phyloP scores from a whole-genome alignment of 1,140 invertebrate species.

The Euwallacea fornicatus region DNA sequence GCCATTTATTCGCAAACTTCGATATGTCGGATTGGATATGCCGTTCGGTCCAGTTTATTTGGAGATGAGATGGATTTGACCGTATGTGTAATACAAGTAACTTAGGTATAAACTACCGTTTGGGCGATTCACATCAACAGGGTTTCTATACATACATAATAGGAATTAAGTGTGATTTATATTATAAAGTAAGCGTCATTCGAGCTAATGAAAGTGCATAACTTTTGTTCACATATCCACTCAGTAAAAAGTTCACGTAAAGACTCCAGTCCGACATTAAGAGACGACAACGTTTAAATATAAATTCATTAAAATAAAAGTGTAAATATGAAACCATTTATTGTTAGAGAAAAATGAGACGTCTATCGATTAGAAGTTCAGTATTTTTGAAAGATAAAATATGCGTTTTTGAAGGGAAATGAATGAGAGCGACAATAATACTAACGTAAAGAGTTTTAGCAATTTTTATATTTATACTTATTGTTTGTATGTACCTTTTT shows the following conservation, averaged over 20 bases:
- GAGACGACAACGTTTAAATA: neutral
- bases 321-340: slow-evolving; percentile 16
- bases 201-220: neutral
- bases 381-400: slow-evolving; percentile 31
- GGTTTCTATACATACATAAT: too few relatives aligned
- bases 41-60: too few relatives aligned
- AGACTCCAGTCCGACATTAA: neutral
- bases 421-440: slow-evolving; percentile 35
- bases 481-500: slow-evolving; percentile 27
- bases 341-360: slow-evolving; percentile 11
- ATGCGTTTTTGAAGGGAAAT: slow-evolving; percentile 8
- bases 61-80: too few relatives aligned
- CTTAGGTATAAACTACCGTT: too few relatives aligned
- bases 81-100: too few relatives aligned
- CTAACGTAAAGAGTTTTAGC: slow-evolving; percentile 24
- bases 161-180: too few relatives aligned
- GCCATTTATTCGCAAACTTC: too few relatives aligned
- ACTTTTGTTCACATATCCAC: neutral
- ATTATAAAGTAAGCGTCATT: too few relatives aligned
- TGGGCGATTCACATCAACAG: too few relatives aligned
- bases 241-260: too few relatives aligned
- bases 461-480: slow-evolving; percentile 29
- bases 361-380: slow-evolving; percentile 21
- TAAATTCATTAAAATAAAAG: neutral
- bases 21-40: too few relatives aligned